phyloP scores from a whole-genome alignment of 1,140 invertebrate genomes.

The Ylistrum balloti region DNA sequence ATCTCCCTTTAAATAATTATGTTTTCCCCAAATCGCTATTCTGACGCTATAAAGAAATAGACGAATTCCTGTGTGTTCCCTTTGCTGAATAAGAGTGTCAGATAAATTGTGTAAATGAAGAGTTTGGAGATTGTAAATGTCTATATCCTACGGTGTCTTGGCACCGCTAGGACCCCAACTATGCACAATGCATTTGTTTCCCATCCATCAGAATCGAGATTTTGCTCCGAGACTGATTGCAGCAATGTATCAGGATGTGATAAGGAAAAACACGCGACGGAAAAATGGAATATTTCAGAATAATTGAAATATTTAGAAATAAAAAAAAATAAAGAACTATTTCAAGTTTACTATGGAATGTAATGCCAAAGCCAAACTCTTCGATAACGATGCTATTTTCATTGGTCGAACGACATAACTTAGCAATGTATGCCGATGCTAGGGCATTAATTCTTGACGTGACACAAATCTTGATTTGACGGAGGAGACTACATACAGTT shows the following conservation, averaged over 20 bases:
- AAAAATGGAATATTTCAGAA: conserved; percentile 49
- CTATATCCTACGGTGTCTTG: neutral
- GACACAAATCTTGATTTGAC: too few species aligned
- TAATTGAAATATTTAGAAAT: conserved; percentile 46
- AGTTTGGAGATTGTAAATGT: neutral
- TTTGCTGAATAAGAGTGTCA: neutral
- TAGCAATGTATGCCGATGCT: too few species aligned
- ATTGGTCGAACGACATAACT: too few species aligned
- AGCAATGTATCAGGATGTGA: neutral
- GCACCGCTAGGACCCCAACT: neutral
- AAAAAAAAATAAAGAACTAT: too few species aligned
- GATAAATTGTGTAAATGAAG: neutral
- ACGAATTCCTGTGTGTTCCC: conserved; percentile 37
- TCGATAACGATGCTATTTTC: too few species aligned
- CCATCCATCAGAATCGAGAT: neutral
- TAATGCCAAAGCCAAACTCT: too few species aligned
- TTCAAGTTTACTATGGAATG: too few species aligned
- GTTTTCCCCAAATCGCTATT: neutral
- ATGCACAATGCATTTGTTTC: neutral
- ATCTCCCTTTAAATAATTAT: neutral
- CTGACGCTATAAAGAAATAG: conserved; percentile 1
- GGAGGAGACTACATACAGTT: too few species aligned
- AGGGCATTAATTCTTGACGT: too few species aligned
- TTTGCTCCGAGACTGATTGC: neutral
- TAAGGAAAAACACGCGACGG: conserved; percentile 35